Conservation (phyloP, 2,797 vertebrate genomes). For the Steatocranus sp. region DNA sequence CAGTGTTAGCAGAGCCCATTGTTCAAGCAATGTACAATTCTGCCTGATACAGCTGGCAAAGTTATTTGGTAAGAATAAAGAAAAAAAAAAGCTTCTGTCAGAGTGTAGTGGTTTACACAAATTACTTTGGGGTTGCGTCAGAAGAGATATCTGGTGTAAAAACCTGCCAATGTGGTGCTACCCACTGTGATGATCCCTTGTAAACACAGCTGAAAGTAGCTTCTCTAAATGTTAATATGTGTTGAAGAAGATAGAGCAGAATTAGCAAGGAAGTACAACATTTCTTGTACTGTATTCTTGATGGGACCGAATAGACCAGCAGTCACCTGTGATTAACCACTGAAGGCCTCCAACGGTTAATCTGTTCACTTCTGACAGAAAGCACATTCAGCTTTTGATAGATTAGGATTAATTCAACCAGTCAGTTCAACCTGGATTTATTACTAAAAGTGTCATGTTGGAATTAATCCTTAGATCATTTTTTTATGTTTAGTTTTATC, state of each 20-base stretch:
- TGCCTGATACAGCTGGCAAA: not conserved
- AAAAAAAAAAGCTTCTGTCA: not conserved
- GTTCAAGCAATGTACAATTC: not conserved
- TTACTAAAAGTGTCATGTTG: not conserved
- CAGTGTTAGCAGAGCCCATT: not conserved
- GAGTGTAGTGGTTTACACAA: not conserved
- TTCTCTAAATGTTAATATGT: not conserved
- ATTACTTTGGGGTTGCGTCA: not conserved
- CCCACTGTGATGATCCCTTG: not conserved
- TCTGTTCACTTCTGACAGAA: not conserved
- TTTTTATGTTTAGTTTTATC: not conserved
- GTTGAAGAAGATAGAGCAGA: not conserved
- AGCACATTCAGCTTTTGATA: not conserved
- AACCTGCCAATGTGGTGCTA: not conserved
- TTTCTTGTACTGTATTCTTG: not conserved
- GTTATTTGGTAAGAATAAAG: not conserved
- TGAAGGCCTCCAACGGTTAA: not conserved
- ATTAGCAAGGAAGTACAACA: not conserved
- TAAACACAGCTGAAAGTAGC: not conserved
- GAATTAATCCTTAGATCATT: not conserved
- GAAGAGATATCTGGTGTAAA: not conserved
- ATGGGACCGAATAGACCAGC: not conserved
- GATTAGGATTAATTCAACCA: not conserved
- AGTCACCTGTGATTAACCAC: not conserved
- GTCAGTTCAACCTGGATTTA: not conserved